A percentile compares a stretch with the other conserved stretches of the same genome.
Conservation (phyloP, 1,140 invertebrate species). For the Drosophila malerkotliana region DNA sequence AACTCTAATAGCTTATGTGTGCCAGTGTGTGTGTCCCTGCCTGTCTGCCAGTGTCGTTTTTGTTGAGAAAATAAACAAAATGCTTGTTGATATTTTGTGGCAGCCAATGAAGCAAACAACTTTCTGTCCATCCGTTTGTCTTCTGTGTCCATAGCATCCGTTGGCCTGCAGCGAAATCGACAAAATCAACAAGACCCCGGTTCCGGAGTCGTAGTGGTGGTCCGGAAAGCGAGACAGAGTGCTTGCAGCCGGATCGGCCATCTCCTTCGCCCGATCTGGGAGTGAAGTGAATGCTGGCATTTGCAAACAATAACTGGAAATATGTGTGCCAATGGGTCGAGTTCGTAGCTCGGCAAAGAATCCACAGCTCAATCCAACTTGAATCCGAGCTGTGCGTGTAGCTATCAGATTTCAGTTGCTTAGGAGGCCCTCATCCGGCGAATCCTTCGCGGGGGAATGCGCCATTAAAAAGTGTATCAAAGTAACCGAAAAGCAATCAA, state of each 20-base stretch:
- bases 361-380: conserved; percentile 1
- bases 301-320: conserved; percentile 67
- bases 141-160: conserved; percentile 42
- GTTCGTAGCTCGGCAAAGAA: background rate
- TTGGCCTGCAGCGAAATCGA: conserved; percentile 72
- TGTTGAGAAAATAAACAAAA: conserved; percentile 80
- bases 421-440: background rate
- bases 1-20: conserved; percentile 38
- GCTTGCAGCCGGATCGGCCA: conserved; percentile 1
- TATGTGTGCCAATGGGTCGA: conserved; percentile 49
- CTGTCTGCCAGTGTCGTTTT: conserved; percentile 42
- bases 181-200: conserved; percentile 66
- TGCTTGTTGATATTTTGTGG: conserved; percentile 81
- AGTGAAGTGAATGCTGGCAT: conserved; percentile 49
- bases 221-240: background rate
- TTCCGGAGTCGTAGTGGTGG: conserved; percentile 1
- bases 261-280: background rate
- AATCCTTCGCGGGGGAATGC: background rate
- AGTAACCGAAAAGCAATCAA: conserved; percentile 1
- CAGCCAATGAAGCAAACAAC: conserved; percentile 80
- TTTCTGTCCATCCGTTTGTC: conserved; percentile 35
- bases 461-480: background rate
- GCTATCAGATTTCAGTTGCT: conserved; percentile 27
- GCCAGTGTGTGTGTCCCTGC: conserved; percentile 39
- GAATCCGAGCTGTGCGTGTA: conserved; percentile 12